Conservation (phyloP, 2,888 invertebrate species). For the Pseudococcus jackbeardsleyi region DNA sequence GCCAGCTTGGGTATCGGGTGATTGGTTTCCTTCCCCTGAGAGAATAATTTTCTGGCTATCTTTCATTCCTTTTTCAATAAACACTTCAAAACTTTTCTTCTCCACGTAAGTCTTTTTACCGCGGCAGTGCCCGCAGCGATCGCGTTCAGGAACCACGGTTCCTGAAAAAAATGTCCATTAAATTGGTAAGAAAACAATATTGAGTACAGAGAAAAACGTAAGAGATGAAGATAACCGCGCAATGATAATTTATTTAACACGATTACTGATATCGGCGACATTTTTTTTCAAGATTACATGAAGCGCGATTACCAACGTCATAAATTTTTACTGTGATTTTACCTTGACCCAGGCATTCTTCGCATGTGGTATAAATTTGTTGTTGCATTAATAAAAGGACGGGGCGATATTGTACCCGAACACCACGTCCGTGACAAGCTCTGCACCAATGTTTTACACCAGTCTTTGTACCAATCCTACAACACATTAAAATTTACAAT, state of each 20-base stretch:
- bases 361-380: conserved; percentile 46
- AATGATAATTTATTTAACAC: not conserved
- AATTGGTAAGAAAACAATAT: not conserved
- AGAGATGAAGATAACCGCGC: not conserved
- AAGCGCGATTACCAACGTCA: not conserved
- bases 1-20: conserved; percentile 86
- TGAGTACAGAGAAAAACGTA: not conserved
- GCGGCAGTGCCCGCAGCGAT: conserved; percentile 84
- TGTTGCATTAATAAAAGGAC: conserved; percentile 55
- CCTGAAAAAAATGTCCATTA: conserved; percentile 70
- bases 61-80: conserved; percentile 90
- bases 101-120: conserved; percentile 88
- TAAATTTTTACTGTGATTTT: not conserved
- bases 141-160: conserved; percentile 82
- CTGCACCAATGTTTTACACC: conserved; percentile 49
- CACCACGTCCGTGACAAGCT: conserved; percentile 52
- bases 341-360: conserved; percentile 44
- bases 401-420: conserved; percentile 34
- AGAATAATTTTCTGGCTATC: conserved; percentile 89
- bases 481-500: not conserved
- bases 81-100: conserved; percentile 87
- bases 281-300: not conserved
- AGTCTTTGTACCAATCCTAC: conserved; percentile 53
- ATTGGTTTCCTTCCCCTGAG: conserved; percentile 90
- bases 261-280: not conserved